Evolutionary conservation across 2,113 vertebrate genomes (phyloP), one percentile per base, ranked within the genome.

Genomic region (Chloebia gouldiae): DNA sequence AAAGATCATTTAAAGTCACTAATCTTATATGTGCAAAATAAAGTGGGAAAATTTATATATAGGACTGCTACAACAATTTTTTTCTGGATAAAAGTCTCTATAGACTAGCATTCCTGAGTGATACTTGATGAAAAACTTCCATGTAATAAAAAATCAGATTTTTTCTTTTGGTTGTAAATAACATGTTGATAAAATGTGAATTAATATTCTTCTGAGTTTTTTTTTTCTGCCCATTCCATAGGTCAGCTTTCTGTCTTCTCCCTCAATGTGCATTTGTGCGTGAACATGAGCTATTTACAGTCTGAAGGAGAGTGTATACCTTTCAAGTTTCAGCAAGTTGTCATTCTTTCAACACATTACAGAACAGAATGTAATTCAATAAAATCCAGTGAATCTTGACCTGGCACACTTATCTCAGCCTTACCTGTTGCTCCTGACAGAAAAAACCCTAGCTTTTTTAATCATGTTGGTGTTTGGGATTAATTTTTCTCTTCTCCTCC

Each of bases 211-310:
- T 16, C 10, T 47, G 12, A 6, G 2, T 0, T 12, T 5, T 5
- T 22, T 49, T 45, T 60, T 87, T 11, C 35, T 78, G 6, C n/a
- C 11, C 7, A 17, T 40, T 86, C 31, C n/a, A n/a, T 18, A 49
- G 49, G 24, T 65, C 15, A 64, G 44, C 6, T 57, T 24, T 37
- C 9, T 8, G 30, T 65, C 13, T 27, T 70, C 13, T 60, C 25
- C 24, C 69, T 53, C 21, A 50, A 33, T 33, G 8, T 47, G 18
- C 37, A 69, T 72, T 68, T 0, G 0, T 42, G 15, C 0, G 0
- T 44, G 40, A 70, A 45, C 25, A 44, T 1, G 4, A 88, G 17
- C 7, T 77, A 60, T 86, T 86, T 76, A 37, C 28, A 86, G 40
- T 40, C 53, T 60, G 82, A 71, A 72, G 21, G 39, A 86, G 37